Evolutionary conservation across 1,140 invertebrate genomes (phyloP).

Genomic region (Hylaeus volcanicus): DNA sequence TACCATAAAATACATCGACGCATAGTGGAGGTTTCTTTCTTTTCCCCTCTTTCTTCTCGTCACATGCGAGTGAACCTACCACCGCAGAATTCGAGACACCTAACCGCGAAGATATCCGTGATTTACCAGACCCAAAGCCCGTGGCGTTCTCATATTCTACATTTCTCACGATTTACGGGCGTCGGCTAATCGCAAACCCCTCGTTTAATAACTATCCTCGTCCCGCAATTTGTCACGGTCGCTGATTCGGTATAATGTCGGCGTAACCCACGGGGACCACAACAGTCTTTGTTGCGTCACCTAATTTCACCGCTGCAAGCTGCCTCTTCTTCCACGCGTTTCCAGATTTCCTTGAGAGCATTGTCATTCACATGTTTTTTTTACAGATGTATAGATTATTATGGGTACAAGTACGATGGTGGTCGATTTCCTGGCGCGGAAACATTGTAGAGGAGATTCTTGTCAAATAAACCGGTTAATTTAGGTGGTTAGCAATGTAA

Average conservation of each 20-base stretch:
- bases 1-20: background rate
- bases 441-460: too few species aligned
- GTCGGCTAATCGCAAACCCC: slow-evolving; percentile 30
- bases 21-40: background rate
- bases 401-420: too few species aligned
- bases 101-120: slow-evolving; percentile 26
- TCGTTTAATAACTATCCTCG: slow-evolving; percentile 18
- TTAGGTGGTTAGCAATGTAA: background rate
- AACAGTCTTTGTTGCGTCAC: background rate
- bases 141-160: slow-evolving; percentile 19
- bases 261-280: too few species aligned
- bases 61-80: slow-evolving; percentile 38
- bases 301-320: too few species aligned
- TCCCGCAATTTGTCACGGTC: slow-evolving; percentile 19
- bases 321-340: too few species aligned
- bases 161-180: slow-evolving; percentile 19
- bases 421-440: too few species aligned
- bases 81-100: slow-evolving; percentile 26
- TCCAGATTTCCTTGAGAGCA: too few species aligned
- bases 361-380: too few species aligned
- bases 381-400: too few species aligned
- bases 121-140: slow-evolving; percentile 13
- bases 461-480: too few species aligned
- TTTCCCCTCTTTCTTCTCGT: background rate
- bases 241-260: background rate